Evolutionary conservation across 1,140 invertebrate genomes (phyloP).

Genomic region (Drosophila setifemur): DNA sequence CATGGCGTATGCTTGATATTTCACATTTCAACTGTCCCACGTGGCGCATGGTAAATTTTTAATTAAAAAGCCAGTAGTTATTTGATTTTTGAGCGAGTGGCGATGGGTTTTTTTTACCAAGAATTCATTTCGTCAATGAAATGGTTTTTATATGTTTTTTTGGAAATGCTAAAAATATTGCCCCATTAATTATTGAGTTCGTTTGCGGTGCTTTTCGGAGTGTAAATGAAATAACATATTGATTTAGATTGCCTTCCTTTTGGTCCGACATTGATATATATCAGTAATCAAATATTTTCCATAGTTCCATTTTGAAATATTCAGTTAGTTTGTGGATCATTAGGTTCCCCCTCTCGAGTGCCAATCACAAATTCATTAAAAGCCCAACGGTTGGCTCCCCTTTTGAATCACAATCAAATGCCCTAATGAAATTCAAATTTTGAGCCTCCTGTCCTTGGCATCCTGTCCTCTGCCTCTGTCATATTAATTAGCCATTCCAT

Average conservation of each 20-base stretch:
- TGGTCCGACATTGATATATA: neutral
- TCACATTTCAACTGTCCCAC: constrained; percentile 35
- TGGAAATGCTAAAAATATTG: neutral
- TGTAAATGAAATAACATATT: constrained; percentile 22
- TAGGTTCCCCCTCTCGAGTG: neutral
- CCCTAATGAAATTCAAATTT: constrained; percentile 58
- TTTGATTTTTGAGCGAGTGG: constrained; percentile 11
- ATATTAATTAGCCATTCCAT: constrained; percentile 71
- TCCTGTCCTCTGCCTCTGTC: constrained; percentile 52
- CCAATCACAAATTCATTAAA: constrained; percentile 17
- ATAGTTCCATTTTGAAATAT: too few relatives aligned
- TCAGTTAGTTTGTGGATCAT: constrained; percentile 28
- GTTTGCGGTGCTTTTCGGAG: constrained; percentile 14
- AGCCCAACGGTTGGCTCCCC: neutral
- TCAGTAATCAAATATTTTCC: constrained; percentile 10
- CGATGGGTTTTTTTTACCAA: neutral
- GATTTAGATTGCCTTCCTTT: neutral
- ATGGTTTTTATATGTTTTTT: neutral
- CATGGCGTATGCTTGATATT: constrained; percentile 63
- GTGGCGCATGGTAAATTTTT: constrained; percentile 36
- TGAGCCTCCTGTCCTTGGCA: neutral
- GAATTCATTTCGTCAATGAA: constrained; percentile 5
- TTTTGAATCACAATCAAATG: constrained; percentile 1
- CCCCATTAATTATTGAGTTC: constrained; percentile 25
- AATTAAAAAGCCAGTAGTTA: constrained; percentile 48